phyloP scores from a whole-genome alignment of 2,888 invertebrate species.

The Tholera decimalis region DNA sequence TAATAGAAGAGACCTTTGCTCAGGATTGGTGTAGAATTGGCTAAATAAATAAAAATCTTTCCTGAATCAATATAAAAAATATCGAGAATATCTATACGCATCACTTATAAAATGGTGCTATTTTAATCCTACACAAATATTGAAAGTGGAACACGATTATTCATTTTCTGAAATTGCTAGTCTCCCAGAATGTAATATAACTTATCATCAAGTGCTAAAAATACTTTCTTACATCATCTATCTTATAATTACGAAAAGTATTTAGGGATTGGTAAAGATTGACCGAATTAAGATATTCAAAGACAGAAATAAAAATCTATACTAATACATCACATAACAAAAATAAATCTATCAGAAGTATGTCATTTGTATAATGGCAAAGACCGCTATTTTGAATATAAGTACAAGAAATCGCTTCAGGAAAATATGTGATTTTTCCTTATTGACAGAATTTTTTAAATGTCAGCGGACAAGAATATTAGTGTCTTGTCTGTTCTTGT shows the following conservation, averaged over 20 bases:
- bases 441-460: slow-evolving; percentile 25
- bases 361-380: neutral
- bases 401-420: slow-evolving; percentile 3
- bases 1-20: no score
- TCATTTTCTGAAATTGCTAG: neutral
- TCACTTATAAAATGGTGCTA: neutral
- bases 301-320: neutral
- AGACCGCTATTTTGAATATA: slow-evolving; percentile 1
- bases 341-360: slow-evolving; percentile 13
- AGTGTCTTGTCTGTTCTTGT: neutral
- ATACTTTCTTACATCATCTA: neutral
- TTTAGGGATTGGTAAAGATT: neutral
- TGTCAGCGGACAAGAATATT: neutral
- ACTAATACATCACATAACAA: neutral
- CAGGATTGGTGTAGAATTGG: no score
- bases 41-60: no score
- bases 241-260: neutral
- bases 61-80: neutral
- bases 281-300: neutral
- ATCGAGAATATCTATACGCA: no score
- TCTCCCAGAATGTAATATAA: neutral
- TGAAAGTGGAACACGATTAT: neutral
- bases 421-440: slow-evolving; percentile 25
- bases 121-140: neutral
- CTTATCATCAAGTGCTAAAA: neutral